Percentiles rank a stretch among this genome's conserved stretches.
phyloP scores from a whole-genome alignment of 1,140 invertebrate species.

The Lysiphlebus fabarum region DNA sequence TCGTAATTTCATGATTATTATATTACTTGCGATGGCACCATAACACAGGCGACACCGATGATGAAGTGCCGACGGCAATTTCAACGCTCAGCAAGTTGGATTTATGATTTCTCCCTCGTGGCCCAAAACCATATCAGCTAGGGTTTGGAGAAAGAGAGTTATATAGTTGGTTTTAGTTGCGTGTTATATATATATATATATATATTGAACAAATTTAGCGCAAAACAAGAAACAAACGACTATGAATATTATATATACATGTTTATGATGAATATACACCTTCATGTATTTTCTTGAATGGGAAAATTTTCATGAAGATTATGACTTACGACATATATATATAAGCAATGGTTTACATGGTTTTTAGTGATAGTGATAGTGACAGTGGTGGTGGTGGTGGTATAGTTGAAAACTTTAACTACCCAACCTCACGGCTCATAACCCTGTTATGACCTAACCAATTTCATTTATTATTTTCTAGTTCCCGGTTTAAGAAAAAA shows the following conservation, averaged over 20 bases:
- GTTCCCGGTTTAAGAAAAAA: slow-evolving; percentile 37
- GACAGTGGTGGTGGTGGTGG: slow-evolving; percentile 6
- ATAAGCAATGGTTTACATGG: slow-evolving; percentile 3
- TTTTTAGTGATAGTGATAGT: slow-evolving; percentile 2
- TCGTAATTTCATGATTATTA: slow-evolving; percentile 30
- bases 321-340: slow-evolving; percentile 1
- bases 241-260: slow-evolving; percentile 2
- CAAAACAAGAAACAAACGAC: slow-evolving; percentile 45
- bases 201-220: slow-evolving; percentile 44
- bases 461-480: slow-evolving; percentile 45
- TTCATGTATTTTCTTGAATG: too few species aligned
- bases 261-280: too few species aligned
- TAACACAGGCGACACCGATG: slow-evolving; percentile 23
- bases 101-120: slow-evolving; percentile 23
- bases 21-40: slow-evolving; percentile 25
- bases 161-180: background rate
- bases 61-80: slow-evolving; percentile 29
- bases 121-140: background rate
- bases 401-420: slow-evolving; percentile 47
- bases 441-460: slow-evolving; percentile 43
- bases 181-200: too few species aligned
- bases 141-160: background rate
- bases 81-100: slow-evolving; percentile 20
- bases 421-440: slow-evolving; percentile 44
- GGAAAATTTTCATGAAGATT: slow-evolving; percentile 2